Percentiles rank a stretch among this genome's conserved stretches.
phyloP scores from a whole-genome alignment of 2,888 invertebrate species.

The Athripsodes cinereus region DNA sequence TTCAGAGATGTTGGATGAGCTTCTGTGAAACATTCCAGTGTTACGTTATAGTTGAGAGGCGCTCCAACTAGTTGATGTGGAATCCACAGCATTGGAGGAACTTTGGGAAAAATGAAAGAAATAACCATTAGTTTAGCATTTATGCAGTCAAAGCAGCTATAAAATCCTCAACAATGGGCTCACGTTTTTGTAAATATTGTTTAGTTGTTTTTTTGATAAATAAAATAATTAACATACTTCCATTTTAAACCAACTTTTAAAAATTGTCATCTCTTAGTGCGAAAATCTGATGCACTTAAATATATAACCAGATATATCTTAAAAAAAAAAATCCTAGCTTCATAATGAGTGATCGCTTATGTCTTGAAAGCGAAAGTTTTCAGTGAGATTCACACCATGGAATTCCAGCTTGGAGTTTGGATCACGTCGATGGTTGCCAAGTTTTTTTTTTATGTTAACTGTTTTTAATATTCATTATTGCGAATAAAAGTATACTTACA shows the following conservation, averaged over 20 bases:
- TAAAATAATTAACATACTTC: not conserved
- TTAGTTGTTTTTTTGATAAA: not conserved
- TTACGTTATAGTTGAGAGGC: slow-evolving; percentile 74
- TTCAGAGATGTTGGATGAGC: slow-evolving; percentile 87
- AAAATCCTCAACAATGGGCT: not conserved
- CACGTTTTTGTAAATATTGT: not conserved
- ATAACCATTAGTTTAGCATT: no score
- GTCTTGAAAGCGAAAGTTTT: no score
- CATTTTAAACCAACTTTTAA: no score
- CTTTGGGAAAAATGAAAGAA: slow-evolving; percentile 52
- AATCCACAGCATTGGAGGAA: slow-evolving; percentile 89
- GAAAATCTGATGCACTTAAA: no score
- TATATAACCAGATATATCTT: no score
- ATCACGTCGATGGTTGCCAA: no score
- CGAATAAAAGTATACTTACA: slow-evolving; percentile 60
- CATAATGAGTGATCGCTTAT: no score
- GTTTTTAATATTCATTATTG: no score
- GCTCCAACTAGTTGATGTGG: slow-evolving; percentile 86
- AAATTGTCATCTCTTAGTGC: no score
- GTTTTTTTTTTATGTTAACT: not conserved
- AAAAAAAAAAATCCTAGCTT: no score
- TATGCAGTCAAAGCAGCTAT: not conserved
- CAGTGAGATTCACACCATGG: no score
- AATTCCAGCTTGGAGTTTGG: no score
- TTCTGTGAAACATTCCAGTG: slow-evolving; percentile 84